Base-by-base conservation (phyloP, 1,140 invertebrate species). In the Nasonia vitripennis region DNA sequence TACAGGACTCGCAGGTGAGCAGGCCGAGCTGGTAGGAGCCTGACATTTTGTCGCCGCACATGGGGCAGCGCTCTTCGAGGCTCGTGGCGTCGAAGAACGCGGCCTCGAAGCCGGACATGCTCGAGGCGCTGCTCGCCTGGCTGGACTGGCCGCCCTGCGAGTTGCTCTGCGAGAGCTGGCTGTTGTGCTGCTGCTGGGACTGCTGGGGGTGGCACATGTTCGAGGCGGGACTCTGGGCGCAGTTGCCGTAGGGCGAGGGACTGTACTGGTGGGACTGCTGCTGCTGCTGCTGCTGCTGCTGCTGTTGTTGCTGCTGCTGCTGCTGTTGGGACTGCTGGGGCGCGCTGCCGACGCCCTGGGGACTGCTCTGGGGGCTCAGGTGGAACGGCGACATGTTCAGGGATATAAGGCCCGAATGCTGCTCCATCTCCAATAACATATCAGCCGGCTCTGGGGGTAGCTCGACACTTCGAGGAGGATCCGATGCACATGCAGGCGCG, bases 1-100 rank as follows among this genome's bases (percentile, higher is more conserved):
- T 99, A 94, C 99, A 99, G 86, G 98, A 98, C 93, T 99, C 99
- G 94, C 99, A 99, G 84, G 99, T 99, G 79, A 99, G 95, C 80
- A 99, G 95, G 68, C 99, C 99, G 94, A 99, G 99, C 93, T 99
- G 99, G 94, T 99, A 99, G 34, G 34, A 37, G 86, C 99, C 99
- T 89, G 98, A 99, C 88, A 99, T 98, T 94, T 99, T 99, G 93
- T 99, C 99, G 17, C 98, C 98, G 94, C 99, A 99, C 84, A 99
- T 98, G 0, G 99, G 99, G 93, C 99, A 99, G 81, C 98, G 94
- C 91, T 99, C 99, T 90, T 99, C 98, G 92, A 99, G 98, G 75
- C 97, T 96, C 91, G 98, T 96, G 91, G 98, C 97, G 88, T 98
- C 97, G 88, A 95, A 96, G 78, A 95, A 94, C 48, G 94, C 94